Evolutionary conservation across 2,888 invertebrate genomes (phyloP).

Genomic region (Tachina fera): DNA sequence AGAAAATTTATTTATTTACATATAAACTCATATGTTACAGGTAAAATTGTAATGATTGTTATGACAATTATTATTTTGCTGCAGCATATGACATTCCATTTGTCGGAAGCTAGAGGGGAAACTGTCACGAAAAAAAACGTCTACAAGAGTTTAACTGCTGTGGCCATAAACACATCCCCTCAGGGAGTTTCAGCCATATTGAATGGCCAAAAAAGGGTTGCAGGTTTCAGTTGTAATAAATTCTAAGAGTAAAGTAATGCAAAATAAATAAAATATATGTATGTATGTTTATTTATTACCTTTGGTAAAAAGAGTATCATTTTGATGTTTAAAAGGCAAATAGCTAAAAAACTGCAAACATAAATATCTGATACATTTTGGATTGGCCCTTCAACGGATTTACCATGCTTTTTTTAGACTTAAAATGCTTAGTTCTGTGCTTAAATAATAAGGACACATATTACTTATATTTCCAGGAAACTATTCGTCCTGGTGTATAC

Average conservation of each 20-base stretch:
- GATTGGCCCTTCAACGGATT: no score
- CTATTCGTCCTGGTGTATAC: no score
- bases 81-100: slow-evolving; percentile 27
- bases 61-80: slow-evolving; percentile 50
- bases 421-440: no score
- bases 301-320: slow-evolving; percentile 54
- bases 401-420: no score
- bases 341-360: slow-evolving; percentile 1
- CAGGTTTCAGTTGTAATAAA: slow-evolving; percentile 22
- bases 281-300: slow-evolving; percentile 8
- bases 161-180: slow-evolving; percentile 12
- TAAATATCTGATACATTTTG: no score
- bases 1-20: slow-evolving; percentile 32
- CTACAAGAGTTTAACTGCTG: neutral
- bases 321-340: slow-evolving; percentile 39
- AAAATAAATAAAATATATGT: slow-evolving; percentile 24
- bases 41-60: slow-evolving; percentile 51
- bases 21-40: slow-evolving; percentile 44
- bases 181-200: slow-evolving; percentile 43
- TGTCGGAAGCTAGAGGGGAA: neutral
- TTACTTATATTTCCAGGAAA: no score
- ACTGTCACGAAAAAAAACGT: slow-evolving; percentile 6
- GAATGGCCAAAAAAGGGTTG: slow-evolving; percentile 55
- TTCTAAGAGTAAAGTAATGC: slow-evolving; percentile 2
- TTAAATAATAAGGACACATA: no score